Base-by-base conservation (phyloP, 37 sponge, comb jelly and placozoan genomes). In the Crambe crambe region DNA sequence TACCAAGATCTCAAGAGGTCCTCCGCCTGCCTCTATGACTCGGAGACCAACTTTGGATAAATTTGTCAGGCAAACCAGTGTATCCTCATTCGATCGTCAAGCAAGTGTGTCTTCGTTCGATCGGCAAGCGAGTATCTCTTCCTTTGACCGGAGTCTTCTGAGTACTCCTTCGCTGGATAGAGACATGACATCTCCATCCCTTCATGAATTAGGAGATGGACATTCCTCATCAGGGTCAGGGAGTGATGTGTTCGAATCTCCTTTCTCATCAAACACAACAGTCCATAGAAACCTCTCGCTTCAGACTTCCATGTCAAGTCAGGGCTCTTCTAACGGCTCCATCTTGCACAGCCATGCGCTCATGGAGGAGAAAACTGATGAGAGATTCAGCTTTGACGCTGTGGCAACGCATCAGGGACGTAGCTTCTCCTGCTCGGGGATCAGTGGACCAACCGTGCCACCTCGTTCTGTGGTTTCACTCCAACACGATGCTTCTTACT, bases 391-490 rank as follows among this genome's bases (percentile, higher is more conserved):
- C 12, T 77, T 77, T 34, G 18, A 27, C 4, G 25, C 25, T 36
- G 69, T 31, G 8, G 73, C n/a, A 3, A 30, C 3, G 21, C 12
- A 29, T 10, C 39, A 9, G 9, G 25, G 3, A 10, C 3, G 69
- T 36, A 35, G 39, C 69, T 68, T 10, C 20, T 20, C 47, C 10
- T 64, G 51, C 31, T 61, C 63, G n/a, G n/a, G n/a, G n/a, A 8
- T 68, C 1, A 36, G 61, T 60, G 82, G 77, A 37, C 91, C 91
- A 1, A 58, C 39, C 35, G 85, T 82, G 0, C 91, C 91, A 25
- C 91, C 91, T 38, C 70, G 91, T 57, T 91, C 91, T 0, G 67
- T 43, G 26, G 58, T 83, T 20, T 91, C 91, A 31, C 74, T 91
- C 27, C 38, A 29, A 70, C 60, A 76, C 31, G 61, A 73, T 59